These are phyloP conservation scores for Natrix natrix DNA, from an alignment of 2,797 vertebrate species.

Conservation along the genomic window DNA sequence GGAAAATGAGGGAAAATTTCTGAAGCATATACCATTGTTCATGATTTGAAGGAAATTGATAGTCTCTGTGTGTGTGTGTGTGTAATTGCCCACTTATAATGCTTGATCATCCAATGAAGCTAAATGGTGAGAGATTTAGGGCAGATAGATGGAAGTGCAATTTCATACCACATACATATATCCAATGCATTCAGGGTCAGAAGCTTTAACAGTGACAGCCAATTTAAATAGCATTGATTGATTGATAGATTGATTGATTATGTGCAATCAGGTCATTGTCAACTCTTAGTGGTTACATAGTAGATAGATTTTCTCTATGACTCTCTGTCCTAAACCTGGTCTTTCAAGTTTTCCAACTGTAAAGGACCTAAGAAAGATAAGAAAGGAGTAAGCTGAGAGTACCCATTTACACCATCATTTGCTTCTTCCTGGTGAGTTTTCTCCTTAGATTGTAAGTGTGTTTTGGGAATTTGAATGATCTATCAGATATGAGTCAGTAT, in stretches of 20 bases:
- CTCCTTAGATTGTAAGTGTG: background rate
- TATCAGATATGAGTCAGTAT: background rate
- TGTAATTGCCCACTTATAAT: background rate
- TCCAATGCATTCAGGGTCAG: background rate
- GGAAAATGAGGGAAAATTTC: background rate
- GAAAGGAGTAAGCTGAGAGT: background rate
- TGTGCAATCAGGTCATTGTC: background rate
- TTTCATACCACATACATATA: background rate
- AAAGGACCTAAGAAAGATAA: background rate
- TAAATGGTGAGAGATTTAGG: background rate
- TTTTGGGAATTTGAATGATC: background rate
- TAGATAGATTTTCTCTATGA: background rate
- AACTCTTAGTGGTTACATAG: background rate
- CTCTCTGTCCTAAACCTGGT: background rate
- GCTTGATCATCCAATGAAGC: background rate
- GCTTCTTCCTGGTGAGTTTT: background rate
- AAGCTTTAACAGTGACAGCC: background rate
- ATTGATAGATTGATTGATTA: background rate
- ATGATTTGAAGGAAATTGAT: background rate
- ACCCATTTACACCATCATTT: background rate
- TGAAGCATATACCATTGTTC: background rate
- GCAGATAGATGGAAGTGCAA: background rate
- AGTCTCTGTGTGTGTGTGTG: too few species aligned
- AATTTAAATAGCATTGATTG: background rate
- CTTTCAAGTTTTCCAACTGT: background rate